A percentile compares a stretch with the other conserved stretches of the same genome.
phyloP scores from a whole-genome alignment of 2,797 vertebrate genomes.

The Ispidina lecontei region DNA sequence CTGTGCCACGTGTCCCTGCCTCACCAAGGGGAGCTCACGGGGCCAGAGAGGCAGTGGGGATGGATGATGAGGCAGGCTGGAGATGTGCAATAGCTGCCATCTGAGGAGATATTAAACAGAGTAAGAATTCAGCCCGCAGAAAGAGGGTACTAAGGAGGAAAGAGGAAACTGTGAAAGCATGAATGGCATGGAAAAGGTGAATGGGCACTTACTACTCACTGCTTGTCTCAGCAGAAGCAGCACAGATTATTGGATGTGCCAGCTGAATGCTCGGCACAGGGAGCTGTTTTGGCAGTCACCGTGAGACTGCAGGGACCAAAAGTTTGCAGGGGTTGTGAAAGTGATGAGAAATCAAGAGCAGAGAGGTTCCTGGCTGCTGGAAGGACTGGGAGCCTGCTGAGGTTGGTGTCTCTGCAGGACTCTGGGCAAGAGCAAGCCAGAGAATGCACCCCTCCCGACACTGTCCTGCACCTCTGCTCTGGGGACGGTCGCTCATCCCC shows the following conservation, averaged over 20 bases:
- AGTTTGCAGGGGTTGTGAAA: not conserved
- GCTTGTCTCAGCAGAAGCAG: not conserved
- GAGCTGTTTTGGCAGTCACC: not conserved
- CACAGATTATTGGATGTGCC: rapidly evolving
- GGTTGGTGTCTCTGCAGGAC: not conserved
- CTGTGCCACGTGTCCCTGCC: not conserved
- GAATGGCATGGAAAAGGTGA: not conserved
- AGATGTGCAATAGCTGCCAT: not conserved
- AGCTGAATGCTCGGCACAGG: not conserved
- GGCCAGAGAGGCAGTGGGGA: rapidly evolving
- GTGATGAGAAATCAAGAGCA: not conserved
- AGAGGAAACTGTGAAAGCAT: not conserved
- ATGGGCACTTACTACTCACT: not conserved
- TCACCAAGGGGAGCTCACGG: rapidly evolving
- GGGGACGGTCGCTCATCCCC: not conserved
- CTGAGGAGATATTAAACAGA: not conserved
- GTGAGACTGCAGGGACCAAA: not conserved
- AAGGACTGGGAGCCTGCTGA: not conserved
- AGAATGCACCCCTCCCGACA: not conserved
- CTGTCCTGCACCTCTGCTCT: not conserved
- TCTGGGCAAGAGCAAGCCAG: not conserved
- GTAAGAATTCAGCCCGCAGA: not conserved
- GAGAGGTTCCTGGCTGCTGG: not conserved
- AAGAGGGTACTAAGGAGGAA: not conserved
- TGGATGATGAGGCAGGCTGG: rapidly evolving